These are phyloP conservation scores for Argyresthia goedartella DNA, from an alignment of 2,888 invertebrate species.

Conservation along the genomic window DNA sequence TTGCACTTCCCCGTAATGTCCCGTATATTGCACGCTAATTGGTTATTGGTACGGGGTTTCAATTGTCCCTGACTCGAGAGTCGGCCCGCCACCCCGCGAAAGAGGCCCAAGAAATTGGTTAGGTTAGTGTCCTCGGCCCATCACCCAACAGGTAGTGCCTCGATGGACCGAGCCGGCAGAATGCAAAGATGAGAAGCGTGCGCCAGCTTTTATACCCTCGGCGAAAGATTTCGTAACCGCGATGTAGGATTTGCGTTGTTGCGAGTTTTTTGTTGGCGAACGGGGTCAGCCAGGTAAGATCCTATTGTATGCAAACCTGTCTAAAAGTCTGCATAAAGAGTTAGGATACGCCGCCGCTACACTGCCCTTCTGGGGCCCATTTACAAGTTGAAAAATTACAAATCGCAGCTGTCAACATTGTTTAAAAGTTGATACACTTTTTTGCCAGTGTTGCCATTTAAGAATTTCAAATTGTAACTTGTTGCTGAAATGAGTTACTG, in stretches of 20 bases:
- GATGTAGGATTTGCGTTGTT: slow-evolving; percentile 1
- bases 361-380: too few species aligned
- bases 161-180: slow-evolving; percentile 83
- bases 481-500: too few species aligned
- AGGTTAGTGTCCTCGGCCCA: slow-evolving; percentile 69
- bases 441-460: too few species aligned
- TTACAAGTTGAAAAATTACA: too few species aligned
- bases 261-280: slow-evolving; percentile 25
- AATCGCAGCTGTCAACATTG: too few species aligned
- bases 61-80: slow-evolving; percentile 60
- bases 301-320: too few species aligned
- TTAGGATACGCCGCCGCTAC: too few species aligned
- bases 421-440: too few species aligned
- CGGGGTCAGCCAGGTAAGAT: too few species aligned
- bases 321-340: too few species aligned
- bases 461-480: too few species aligned
- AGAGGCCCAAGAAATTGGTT: slow-evolving; percentile 66
- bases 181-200: slow-evolving; percentile 43
- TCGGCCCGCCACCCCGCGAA: slow-evolving; percentile 60
- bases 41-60: slow-evolving; percentile 41
- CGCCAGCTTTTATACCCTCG: background rate
- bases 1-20: background rate
- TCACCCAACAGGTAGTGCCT: slow-evolving; percentile 35
- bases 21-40: background rate
- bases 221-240: background rate